Base-by-base conservation (phyloP, 2,113 vertebrate genomes). In the Myrmecobius fasciatus region DNA sequence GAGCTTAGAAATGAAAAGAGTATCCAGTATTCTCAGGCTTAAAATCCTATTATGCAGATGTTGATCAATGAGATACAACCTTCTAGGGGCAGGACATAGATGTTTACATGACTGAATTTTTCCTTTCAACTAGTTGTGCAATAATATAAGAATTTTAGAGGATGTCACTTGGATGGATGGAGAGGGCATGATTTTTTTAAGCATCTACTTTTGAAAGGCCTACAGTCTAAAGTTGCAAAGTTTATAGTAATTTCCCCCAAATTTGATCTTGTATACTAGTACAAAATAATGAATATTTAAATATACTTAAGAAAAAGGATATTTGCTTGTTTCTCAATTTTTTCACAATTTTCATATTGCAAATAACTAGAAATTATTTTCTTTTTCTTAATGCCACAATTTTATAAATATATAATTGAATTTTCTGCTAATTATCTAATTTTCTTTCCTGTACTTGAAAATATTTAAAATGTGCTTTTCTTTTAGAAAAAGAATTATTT, bases 181-280 rank as follows among this genome's bases (percentile, higher is more conserved):
- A 91, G 25, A 94, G 92, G 88, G n/a, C 51, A 26, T 14, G 56
- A 28, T 90, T 89, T 97, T 96, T 88, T 0, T 10, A 96, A 96
- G 88, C 52, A 93, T 95, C 92, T 36, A 83, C 91, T 94, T 96
- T 93, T 22, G 93, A 97, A 97, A 89, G 20, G 20, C 7, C n/a
- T 43, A 24, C 22, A 91, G 8, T 93, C 53, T 14, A 17, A 95
- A 89, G 94, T 67, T 46, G 88, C 93, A 75, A 3, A 95, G 51
- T 93, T 91, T 93, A 24, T 92, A 95, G 54, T 47, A 52, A 26
- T 53, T 53, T 95, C 94, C 95, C 95, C 91, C 93, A 95, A 93
- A 91, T 98, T 97, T 97, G 90, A 95, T 97, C 91, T 98, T 83
- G 96, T 95, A 1, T 12, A 97, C 96, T 93, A 91, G 93, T 97